phyloP scores from a whole-genome alignment of 1,140 invertebrate species.

The Magallana ariakensis region DNA sequence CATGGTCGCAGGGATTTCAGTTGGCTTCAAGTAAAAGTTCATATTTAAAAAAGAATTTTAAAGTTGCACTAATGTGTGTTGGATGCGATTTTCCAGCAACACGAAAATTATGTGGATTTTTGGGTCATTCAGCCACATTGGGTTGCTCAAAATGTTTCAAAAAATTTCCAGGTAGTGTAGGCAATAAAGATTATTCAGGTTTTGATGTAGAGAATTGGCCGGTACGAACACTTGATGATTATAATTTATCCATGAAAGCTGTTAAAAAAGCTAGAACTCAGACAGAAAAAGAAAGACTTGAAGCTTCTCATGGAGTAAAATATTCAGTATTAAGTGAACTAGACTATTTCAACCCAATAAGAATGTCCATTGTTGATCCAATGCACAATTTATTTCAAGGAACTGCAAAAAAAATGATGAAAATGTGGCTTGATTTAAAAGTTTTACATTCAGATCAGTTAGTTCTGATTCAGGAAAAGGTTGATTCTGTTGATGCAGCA shows the following conservation, averaged over 20 bases:
- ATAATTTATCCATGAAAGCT: not conserved
- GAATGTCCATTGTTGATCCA: slow-evolving; percentile 52
- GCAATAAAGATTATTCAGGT: slow-evolving; percentile 42
- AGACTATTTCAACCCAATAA: slow-evolving; percentile 53
- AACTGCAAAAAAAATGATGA: slow-evolving; percentile 43
- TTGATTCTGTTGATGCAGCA: slow-evolving; percentile 34
- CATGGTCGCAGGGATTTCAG: slow-evolving; percentile 45
- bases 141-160: slow-evolving; percentile 54
- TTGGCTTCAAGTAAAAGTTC: not conserved
- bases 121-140: slow-evolving; percentile 50
- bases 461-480: slow-evolving; percentile 19
- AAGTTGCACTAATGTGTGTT: slow-evolving; percentile 52
- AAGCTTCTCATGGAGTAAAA: slow-evolving; percentile 29
- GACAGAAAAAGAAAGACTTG: slow-evolving; percentile 34
- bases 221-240: not conserved
- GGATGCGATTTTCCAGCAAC: slow-evolving; percentile 57
- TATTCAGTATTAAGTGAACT: slow-evolving; percentile 28
- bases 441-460: slow-evolving; percentile 37
- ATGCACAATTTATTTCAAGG: slow-evolving; percentile 52
- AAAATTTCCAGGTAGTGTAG: slow-evolving; percentile 38
- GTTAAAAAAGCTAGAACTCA: slow-evolving; percentile 38
- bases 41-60: not conserved
- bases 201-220: slow-evolving; percentile 32
- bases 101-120: slow-evolving; percentile 57
- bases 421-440: slow-evolving; percentile 1